Base-by-base conservation (phyloP, 2,113 vertebrate species). In the Antigone vipio region DNA sequence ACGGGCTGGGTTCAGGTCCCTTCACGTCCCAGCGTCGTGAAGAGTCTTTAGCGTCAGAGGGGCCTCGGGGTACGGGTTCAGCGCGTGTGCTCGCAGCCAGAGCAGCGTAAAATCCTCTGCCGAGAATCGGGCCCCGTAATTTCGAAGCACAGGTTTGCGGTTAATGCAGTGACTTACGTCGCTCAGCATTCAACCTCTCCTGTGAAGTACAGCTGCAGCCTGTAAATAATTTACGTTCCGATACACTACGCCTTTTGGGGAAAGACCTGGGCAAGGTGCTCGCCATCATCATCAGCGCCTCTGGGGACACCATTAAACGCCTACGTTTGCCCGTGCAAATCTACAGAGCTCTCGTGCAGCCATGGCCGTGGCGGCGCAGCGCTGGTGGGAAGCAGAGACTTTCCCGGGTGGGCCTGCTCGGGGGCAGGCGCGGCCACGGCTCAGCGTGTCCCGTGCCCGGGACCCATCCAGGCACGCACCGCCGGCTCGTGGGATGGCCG, bases 11-110 rank as follows among this genome's bases (percentile, higher is more conserved):
- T 4, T 66, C 59, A 44, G 44, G 1, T 16, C 6, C 40, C 19
- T 2, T 14, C 22, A 4, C 20, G 2, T 3, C 49, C 38, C 2
- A 4, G 38, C 0, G 0, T 0, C 5, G 1, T 13, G 26, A 3
- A 6, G 34, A 29, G 2, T 26, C 47, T 32, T 12, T 35, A 29
- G 6, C 0, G 0, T 11, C 52, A 1, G 67, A 6, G 32, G 9
- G 12, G 6, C n/a, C 32, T 32, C 0, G 1, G 27, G 59, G 2
- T 7, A 6, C 20, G 2, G 38, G 47, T 8, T 9, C 55, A 11
- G 24, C 0, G 0, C 3, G 5, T 1, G 47, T 12, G 38, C 40
- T 66, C n/a, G 0, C 40, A 30, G 83, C 64, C 62, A 12, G 69
- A 15, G 59, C 17, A 2, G 20, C 0, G 15, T 23, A 34, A 62